phyloP scores from a whole-genome alignment of 1,140 invertebrate genomes.

The Drosophila pandora region DNA sequence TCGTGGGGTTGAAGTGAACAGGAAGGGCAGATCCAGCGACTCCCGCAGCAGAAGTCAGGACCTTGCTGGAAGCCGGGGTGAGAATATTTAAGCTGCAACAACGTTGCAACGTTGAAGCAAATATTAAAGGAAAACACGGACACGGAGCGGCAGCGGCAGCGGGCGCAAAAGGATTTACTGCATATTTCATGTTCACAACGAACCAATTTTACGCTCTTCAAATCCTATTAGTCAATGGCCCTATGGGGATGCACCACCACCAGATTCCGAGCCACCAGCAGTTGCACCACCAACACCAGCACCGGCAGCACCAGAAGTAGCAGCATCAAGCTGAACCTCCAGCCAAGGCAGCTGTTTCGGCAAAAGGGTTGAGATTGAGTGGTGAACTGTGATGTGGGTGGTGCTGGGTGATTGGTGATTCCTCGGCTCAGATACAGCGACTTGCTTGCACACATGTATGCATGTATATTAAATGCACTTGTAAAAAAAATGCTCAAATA shows the following conservation, averaged over 20 bases:
- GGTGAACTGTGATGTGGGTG: constrained; percentile 14
- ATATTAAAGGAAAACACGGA: constrained; percentile 80
- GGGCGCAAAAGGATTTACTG: constrained; percentile 83
- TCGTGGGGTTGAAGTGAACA: background rate
- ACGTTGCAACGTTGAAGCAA: constrained; percentile 69
- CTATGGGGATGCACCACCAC: constrained; percentile 64
- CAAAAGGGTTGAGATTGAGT: constrained; percentile 48
- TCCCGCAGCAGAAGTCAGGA: constrained; percentile 72
- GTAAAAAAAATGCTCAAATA: background rate
- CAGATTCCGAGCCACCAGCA: constrained; percentile 15
- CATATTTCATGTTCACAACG: constrained; percentile 84
- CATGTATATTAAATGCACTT: constrained; percentile 13
- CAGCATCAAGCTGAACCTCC: constrained; percentile 25
- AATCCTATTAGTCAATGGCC: constrained; percentile 84
- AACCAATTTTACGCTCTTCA: constrained; percentile 84
- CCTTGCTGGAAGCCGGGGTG: constrained; percentile 48
- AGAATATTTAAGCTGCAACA: constrained; percentile 79
- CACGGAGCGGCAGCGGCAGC: constrained; percentile 13
- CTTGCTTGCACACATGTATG: constrained; percentile 51
- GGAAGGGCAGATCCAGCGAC: constrained; percentile 13
- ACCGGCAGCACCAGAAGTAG: constrained; percentile 25
- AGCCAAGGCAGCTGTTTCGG: constrained; percentile 49
- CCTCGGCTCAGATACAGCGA: constrained; percentile 48
- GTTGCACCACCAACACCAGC: constrained; percentile 14
- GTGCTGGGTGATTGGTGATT: constrained; percentile 58